These are phyloP conservation scores for Cantharis flavilabris DNA, from an alignment of 2,888 invertebrate genomes.

Conservation along the genomic window DNA sequence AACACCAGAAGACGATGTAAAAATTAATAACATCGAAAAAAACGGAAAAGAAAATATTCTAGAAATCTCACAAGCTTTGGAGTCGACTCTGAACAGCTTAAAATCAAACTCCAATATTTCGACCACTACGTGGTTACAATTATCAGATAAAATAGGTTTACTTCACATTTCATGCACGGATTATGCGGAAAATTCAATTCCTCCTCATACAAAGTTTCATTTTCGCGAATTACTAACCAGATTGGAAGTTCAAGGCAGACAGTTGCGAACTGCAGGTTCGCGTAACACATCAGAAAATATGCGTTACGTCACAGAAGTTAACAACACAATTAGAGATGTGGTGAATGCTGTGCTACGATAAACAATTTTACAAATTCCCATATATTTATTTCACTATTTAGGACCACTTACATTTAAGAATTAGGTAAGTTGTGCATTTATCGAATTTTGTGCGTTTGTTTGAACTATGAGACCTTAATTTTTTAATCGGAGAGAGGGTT, in stretches of 20 bases:
- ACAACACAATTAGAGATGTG: slow-evolving; percentile 72
- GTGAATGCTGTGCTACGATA: slow-evolving; percentile 68
- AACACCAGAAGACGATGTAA: slow-evolving; percentile 51
- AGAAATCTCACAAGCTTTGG: slow-evolving; percentile 69
- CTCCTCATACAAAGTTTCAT: slow-evolving; percentile 87
- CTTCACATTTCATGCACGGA: slow-evolving; percentile 82
- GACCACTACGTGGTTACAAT: slow-evolving; percentile 75
- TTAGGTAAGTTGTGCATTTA: slow-evolving; percentile 48
- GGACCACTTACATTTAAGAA: slow-evolving; percentile 38
- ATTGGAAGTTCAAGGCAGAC: slow-evolving; percentile 71
- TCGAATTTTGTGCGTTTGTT: slow-evolving; percentile 36
- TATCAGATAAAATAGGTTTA: slow-evolving; percentile 80
- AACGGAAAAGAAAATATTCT: slow-evolving; percentile 62
- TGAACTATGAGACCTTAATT: slow-evolving; percentile 22
- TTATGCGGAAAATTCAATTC: slow-evolving; percentile 79
- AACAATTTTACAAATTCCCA: slow-evolving; percentile 19
- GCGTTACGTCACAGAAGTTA: slow-evolving; percentile 72
- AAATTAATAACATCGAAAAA: slow-evolving; percentile 57
- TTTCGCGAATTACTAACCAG: slow-evolving; percentile 76
- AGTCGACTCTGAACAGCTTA: slow-evolving; percentile 66
- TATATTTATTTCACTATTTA: slow-evolving; percentile 34
- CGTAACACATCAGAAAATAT: slow-evolving; percentile 72
- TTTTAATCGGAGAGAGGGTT: not conserved
- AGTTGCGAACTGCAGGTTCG: slow-evolving; percentile 70
- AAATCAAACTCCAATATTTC: slow-evolving; percentile 60